phyloP scores from a whole-genome alignment of 2,113 vertebrate genomes.

The Eclectus roratus region DNA sequence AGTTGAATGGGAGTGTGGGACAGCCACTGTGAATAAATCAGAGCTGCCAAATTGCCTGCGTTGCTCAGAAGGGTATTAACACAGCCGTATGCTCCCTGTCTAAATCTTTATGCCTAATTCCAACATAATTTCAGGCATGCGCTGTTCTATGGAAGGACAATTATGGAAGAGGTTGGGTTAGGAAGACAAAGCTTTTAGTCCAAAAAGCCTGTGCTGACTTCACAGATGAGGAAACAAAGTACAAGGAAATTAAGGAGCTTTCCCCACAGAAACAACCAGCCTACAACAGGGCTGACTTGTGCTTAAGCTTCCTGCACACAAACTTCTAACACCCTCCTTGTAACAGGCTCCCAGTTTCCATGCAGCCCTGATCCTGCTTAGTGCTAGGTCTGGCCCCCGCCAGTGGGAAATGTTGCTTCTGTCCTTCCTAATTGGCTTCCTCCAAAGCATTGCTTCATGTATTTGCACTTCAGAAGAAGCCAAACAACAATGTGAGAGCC shows the following conservation, averaged over 20 bases:
- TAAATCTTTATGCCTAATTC: neutral
- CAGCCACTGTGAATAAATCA: neutral
- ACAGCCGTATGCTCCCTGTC: accelerated
- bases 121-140: accelerated
- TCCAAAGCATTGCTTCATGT: neutral
- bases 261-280: neutral
- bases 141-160: neutral
- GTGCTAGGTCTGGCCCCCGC: neutral
- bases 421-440: neutral
- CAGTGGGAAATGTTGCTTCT: neutral
- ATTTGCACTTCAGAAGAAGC: neutral
- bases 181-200: neutral
- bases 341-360: neutral
- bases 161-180: neutral
- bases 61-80: neutral
- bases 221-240: neutral
- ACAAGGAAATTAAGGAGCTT: neutral
- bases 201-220: neutral
- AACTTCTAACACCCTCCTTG: neutral
- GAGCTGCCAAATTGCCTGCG: neutral
- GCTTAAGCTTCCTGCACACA: neutral
- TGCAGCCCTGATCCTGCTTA: neutral
- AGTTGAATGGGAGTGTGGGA: accelerated
- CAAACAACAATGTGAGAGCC: neutral
- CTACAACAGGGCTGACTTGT: neutral